A percentile compares a stretch with the other conserved stretches of the same genome.
These are phyloP conservation scores for Melanostigma gelatinosum DNA, from an alignment of 2,113 vertebrate species.

Conservation along the genomic window DNA sequence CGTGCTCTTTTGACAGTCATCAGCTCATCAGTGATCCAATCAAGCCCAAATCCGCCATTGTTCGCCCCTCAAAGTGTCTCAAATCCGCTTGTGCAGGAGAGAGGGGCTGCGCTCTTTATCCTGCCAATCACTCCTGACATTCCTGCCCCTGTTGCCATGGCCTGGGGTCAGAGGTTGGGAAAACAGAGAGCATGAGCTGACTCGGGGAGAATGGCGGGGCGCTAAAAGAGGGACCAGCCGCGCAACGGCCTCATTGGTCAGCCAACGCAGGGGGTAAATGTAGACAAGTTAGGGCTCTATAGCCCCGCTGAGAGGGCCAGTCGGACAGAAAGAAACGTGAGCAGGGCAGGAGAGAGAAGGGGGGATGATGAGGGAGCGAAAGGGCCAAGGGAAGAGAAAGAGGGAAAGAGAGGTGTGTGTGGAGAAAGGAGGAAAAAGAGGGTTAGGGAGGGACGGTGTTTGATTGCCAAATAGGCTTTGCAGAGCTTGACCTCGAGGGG, in stretches of 20 bases:
- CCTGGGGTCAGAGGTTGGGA: conserved; percentile 95
- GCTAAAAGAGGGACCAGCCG: conserved; percentile 85
- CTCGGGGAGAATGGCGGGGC: conserved; percentile 93
- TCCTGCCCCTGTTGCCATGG: conserved; percentile 99
- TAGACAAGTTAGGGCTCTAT: conserved; percentile 97
- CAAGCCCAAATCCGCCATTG: conserved; percentile 95
- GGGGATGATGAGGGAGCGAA: conserved; percentile 60
- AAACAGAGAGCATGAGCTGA: conserved; percentile 97
- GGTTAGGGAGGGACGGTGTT: conserved; percentile 56
- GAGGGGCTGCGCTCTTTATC: conserved; percentile 89
- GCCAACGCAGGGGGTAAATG: conserved; percentile 95
- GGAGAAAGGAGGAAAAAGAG: conserved; percentile 48
- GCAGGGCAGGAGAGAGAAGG: conserved; percentile 28
- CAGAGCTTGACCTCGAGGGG: conserved; percentile 57
- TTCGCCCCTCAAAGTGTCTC: conserved; percentile 91
- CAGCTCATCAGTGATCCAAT: conserved; percentile 99
- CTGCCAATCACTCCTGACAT: conserved; percentile 99
- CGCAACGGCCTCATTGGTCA: conserved; percentile 87
- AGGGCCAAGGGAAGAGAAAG: conserved; percentile 49
- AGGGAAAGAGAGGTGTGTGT: conserved; percentile 57
- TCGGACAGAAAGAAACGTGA: conserved; percentile 71
- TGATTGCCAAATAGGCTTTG: conserved; percentile 71
- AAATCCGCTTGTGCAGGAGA: conserved; percentile 94
- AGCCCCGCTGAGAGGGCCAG: conserved; percentile 86
- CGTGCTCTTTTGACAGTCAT: conserved; percentile 99